Conservation (phyloP, 2,113 vertebrate species). For the Myiopsitta monachus region DNA sequence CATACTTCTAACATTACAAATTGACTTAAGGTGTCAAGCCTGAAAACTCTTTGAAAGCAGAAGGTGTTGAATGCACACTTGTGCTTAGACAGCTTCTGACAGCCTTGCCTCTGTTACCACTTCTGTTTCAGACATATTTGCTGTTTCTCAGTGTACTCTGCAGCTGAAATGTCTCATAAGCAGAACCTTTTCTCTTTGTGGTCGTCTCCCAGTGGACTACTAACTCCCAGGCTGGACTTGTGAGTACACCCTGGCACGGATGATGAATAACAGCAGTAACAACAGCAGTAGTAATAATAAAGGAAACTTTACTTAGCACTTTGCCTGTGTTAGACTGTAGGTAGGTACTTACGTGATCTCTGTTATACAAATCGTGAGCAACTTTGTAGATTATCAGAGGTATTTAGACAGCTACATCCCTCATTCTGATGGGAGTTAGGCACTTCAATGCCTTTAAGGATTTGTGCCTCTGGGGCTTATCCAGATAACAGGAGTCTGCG, state of each 20-base stretch:
- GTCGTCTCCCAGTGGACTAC: background rate
- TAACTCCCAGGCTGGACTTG: background rate
- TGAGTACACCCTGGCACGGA: background rate
- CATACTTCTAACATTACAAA: background rate
- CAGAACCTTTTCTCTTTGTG: background rate
- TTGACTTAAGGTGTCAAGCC: background rate
- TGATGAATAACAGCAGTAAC: background rate
- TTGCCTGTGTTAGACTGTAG: background rate
- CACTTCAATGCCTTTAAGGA: constrained; percentile 58
- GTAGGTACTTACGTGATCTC: constrained; percentile 39
- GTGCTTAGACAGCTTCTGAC: background rate
- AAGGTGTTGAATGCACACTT: background rate
- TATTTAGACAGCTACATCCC: constrained; percentile 54
- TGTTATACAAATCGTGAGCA: constrained; percentile 37
- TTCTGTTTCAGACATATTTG: background rate
- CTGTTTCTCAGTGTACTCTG: background rate
- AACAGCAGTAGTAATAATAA: background rate
- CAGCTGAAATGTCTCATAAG: background rate
- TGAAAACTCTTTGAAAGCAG: background rate
- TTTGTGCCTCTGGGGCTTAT: constrained; percentile 49
- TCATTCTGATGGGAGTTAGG: constrained; percentile 60
- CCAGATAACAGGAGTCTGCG: constrained; percentile 48
- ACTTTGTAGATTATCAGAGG: constrained; percentile 47
- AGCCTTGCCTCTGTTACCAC: background rate
- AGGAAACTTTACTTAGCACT: background rate